phyloP scores from a whole-genome alignment of 2,888 invertebrate species.

The Fragum fragum region DNA sequence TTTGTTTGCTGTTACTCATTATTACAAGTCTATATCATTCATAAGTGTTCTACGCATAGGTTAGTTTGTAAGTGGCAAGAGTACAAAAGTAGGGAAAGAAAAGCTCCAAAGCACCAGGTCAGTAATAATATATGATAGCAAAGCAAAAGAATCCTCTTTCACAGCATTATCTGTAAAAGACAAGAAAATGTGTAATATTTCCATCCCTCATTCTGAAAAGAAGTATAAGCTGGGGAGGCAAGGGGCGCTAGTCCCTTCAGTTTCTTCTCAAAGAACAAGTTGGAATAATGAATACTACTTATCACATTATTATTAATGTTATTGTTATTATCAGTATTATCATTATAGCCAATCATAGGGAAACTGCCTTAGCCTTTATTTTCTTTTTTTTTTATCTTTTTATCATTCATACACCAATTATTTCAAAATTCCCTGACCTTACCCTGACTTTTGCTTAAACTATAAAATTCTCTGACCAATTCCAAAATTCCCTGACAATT shows the following conservation, averaged over 20 bases:
- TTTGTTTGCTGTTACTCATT: slow-evolving; percentile 39
- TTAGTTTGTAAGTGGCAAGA: neutral
- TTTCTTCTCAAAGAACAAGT: slow-evolving; percentile 33
- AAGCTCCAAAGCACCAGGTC: slow-evolving; percentile 19
- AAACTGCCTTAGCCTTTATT: slow-evolving; percentile 22
- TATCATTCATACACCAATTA: slow-evolving; percentile 1
- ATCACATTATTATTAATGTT: slow-evolving; percentile 19
- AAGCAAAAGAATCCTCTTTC: slow-evolving; percentile 9
- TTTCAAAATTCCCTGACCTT: slow-evolving; percentile 27
- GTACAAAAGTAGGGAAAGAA: slow-evolving; percentile 11
- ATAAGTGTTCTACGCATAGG: slow-evolving; percentile 15
- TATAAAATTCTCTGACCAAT: slow-evolving; percentile 13
- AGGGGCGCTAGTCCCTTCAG: slow-evolving; percentile 42
- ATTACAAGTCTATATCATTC: slow-evolving; percentile 23
- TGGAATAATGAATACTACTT: slow-evolving; percentile 6
- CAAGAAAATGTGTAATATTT: slow-evolving; percentile 2
- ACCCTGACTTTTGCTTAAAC: neutral
- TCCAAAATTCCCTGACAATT: slow-evolving; percentile 29
- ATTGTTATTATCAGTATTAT: slow-evolving; percentile 11
- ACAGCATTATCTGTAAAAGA: slow-evolving; percentile 3
- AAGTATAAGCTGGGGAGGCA: slow-evolving; percentile 46
- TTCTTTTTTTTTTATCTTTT: neutral
- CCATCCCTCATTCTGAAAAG: neutral
- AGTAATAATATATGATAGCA: slow-evolving; percentile 15
- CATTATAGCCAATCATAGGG: slow-evolving; percentile 17